Percentiles rank a stretch among this genome's conserved stretches.
These are phyloP conservation scores for Pteronotus mesoamericanus DNA, from an alignment of 2,797 vertebrate genomes.

Conservation along the genomic window DNA sequence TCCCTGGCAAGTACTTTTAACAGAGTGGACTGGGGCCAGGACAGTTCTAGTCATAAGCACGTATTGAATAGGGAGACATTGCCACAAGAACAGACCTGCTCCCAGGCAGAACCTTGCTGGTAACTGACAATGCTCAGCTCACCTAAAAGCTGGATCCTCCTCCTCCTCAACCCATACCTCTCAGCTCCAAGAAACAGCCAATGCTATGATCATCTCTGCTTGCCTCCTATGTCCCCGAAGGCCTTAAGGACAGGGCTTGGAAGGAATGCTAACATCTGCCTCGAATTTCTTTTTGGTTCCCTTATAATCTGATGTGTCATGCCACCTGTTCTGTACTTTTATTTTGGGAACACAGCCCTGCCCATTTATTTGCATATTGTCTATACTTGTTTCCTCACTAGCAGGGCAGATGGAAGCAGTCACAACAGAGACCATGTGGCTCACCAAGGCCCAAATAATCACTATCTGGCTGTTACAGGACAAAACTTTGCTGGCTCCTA, in stretches of 20 bases:
- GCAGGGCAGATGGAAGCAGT: background rate
- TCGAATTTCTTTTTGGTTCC: background rate
- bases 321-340: background rate
- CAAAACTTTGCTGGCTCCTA: background rate
- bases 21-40: background rate
- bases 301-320: background rate
- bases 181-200: background rate
- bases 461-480: background rate
- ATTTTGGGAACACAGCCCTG: background rate
- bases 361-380: background rate
- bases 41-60: background rate
- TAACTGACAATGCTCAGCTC: background rate
- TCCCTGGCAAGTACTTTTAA: background rate
- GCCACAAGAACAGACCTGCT: background rate
- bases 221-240: background rate
- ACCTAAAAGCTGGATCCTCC: background rate
- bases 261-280: background rate
- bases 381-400: background rate
- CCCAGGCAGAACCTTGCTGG: background rate
- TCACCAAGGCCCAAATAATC: background rate
- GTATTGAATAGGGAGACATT: background rate
- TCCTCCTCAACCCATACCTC: background rate
- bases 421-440: background rate
- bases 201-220: background rate
- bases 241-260: background rate